Base-by-base conservation (phyloP, 2,113 vertebrate genomes). In the Anolis carolinensis region DNA sequence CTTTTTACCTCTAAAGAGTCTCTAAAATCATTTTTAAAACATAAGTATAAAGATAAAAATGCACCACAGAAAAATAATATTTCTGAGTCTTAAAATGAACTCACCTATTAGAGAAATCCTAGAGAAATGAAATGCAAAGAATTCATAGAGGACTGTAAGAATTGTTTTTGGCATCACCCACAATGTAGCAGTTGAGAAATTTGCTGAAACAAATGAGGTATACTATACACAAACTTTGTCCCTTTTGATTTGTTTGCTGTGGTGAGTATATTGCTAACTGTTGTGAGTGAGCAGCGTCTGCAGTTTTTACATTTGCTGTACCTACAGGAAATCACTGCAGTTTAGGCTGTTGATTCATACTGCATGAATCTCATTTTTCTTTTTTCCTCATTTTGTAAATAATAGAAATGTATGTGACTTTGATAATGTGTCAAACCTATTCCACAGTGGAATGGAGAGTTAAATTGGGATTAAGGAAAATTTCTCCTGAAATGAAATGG, bases 251-350 rank as follows among this genome's bases (percentile, higher is more conserved):
- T 52, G 62, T 50, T 86, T 75, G 55, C n/a, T 68, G 7, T 75
- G 71, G 21, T 50, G 32, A 23, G 21, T 13, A 16, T 77, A 84
- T 77, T 67, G 62, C 34, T 84, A 36, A 85, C 71, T 48, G 52
- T 39, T 80, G 36, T 70, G 65, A 72, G 25, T 81, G 55, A 86
- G 23, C 7, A 65, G 62, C 67, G 44, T 55, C 85, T 86, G 71
- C 55, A 36, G n/a, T 36, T 81, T 74, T 81, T 81, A 48, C 85
- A 75, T 75, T 59, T 86, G 79, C 32, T 36, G 3, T n/a, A 75
- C 44, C 59, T 81, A 86, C n/a, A 65, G 78, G 55, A 39, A 21
- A 75, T 65, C 78, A 75, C 44, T 48, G 39, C 9, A 34, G 55
- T n/a, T 81, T 67, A 67, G 59, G 39, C 25, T 67, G 72, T 65